phyloP scores from a whole-genome alignment of 1,140 invertebrate species.

The Saccostrea glomerata region DNA sequence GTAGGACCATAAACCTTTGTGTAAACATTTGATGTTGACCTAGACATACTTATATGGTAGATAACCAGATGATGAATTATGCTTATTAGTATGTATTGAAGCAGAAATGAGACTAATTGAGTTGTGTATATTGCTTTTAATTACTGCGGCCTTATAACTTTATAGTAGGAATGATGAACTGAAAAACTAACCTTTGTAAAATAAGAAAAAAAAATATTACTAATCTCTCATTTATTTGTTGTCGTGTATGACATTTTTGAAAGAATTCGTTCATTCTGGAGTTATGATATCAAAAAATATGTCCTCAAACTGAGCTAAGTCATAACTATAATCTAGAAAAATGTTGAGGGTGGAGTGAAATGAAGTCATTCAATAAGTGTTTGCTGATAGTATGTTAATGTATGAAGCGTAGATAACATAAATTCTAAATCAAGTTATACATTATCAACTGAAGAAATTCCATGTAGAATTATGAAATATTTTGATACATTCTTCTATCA shows the following conservation, averaged over 20 bases:
- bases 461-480: not conserved
- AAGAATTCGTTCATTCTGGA: not conserved
- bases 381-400: not conserved
- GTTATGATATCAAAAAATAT: not conserved
- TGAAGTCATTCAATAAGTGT: not conserved
- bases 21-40: not conserved
- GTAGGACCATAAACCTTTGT: not conserved
- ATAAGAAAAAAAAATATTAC: too few species aligned
- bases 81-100: not conserved
- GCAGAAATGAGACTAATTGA: not conserved
- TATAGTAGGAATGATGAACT: too few species aligned
- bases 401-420: not conserved
- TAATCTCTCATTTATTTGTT: too few species aligned
- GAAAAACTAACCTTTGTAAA: too few species aligned
- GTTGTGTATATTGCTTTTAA: too few species aligned
- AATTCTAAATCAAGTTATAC: not conserved
- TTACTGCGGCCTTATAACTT: too few species aligned
- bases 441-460: not conserved
- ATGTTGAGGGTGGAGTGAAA: not conserved
- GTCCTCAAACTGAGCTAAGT: too few species aligned
- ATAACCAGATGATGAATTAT: not conserved
- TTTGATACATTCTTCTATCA: not conserved
- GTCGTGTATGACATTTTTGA: not conserved
- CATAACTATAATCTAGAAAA: not conserved
- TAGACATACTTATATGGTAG: not conserved